phyloP scores from a whole-genome alignment of 2,888 invertebrate genomes.

The Aphidoletes aphidimyza region DNA sequence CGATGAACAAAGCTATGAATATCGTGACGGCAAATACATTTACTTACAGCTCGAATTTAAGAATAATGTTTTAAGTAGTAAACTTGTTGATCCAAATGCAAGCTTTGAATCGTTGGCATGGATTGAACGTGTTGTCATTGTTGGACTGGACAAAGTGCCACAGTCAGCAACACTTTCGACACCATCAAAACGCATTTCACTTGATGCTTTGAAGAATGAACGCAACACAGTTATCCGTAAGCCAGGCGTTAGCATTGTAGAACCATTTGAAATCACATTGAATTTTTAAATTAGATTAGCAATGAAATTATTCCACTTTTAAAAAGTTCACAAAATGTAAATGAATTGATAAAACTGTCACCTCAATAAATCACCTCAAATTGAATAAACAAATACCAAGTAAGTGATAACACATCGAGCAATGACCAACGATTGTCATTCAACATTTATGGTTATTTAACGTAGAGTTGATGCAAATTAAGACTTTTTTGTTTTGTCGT shows the following conservation, averaged over 20 bases:
- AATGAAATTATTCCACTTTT: background rate
- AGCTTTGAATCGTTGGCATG: conserved; percentile 82
- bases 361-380: too few species aligned
- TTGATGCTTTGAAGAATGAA: conserved; percentile 63
- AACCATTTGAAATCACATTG: conserved; percentile 79
- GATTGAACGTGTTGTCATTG: conserved; percentile 88
- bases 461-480: too few species aligned
- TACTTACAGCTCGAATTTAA: conserved; percentile 76
- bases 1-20: conserved; percentile 88
- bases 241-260: conserved; percentile 83
- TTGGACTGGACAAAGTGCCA: conserved; percentile 78
- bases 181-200: background rate
- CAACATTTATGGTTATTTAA: too few species aligned
- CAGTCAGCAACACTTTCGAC: conserved; percentile 71
- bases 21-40: conserved; percentile 78
- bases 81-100: conserved; percentile 73
- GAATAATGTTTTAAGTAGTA: conserved; percentile 73
- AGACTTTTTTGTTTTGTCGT: too few species aligned
- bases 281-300: too few species aligned
- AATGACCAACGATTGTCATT: too few species aligned
- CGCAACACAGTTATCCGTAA: conserved; percentile 83
- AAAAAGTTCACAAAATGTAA: too few species aligned
- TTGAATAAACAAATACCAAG: too few species aligned
- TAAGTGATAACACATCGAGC: too few species aligned
- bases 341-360: too few species aligned